Conservation (phyloP, 1,140 invertebrate genomes). For the Steinernema feltiae region DNA sequence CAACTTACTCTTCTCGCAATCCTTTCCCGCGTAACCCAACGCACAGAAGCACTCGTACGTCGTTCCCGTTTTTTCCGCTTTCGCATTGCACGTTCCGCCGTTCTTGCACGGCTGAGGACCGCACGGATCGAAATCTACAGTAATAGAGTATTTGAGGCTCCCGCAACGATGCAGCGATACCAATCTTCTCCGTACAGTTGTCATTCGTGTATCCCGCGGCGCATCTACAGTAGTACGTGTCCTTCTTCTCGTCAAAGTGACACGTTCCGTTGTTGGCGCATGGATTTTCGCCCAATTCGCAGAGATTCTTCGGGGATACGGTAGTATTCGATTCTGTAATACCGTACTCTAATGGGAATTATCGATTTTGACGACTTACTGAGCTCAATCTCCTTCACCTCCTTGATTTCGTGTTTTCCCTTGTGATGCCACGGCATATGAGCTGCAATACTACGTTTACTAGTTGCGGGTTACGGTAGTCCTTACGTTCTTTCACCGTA, state of each 20-base stretch:
- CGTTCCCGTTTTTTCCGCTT: constrained; percentile 28
- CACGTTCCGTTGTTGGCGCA: constrained; percentile 39
- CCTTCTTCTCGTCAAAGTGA: constrained; percentile 33
- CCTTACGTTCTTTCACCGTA: constrained; percentile 33
- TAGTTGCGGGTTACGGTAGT: background rate
- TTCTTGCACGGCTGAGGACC: constrained; percentile 28
- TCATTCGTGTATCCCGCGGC: constrained; percentile 32
- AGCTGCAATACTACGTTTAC: constrained; percentile 22
- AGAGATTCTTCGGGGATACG: constrained; percentile 8
- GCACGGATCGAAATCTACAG: constrained; percentile 35
- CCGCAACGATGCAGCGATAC: background rate
- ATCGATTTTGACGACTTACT: background rate
- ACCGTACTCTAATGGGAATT: constrained; percentile 22
- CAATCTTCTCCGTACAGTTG: constrained; percentile 29
- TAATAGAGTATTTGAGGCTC: background rate
- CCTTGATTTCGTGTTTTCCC: constrained; percentile 35
- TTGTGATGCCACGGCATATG: constrained; percentile 40
- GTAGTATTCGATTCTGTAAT: constrained; percentile 9
- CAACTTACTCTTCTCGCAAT: constrained; percentile 30
- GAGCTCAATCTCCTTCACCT: constrained; percentile 1
- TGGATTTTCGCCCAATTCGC: constrained; percentile 23
- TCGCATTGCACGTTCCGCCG: constrained; percentile 35
- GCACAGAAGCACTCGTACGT: constrained; percentile 36
- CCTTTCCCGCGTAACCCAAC: constrained; percentile 34
- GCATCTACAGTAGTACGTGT: constrained; percentile 38